A percentile compares a stretch with the other conserved stretches of the same genome.
Evolutionary conservation across 2,888 invertebrate species (phyloP).

Genomic region (Abrostola triplasia): DNA sequence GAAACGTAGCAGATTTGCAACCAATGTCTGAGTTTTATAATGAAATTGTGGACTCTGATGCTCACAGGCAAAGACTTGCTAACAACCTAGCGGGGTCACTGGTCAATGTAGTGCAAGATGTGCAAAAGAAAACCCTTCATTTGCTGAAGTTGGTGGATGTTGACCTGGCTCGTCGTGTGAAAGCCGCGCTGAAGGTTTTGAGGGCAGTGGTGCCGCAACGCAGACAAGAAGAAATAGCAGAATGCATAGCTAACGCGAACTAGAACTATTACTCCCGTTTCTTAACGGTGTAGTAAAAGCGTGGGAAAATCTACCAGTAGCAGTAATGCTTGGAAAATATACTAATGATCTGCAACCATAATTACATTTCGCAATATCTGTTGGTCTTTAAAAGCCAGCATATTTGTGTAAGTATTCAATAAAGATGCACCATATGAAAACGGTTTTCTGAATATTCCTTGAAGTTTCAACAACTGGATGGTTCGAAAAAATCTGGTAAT

Average conservation of each 20-base stretch:
- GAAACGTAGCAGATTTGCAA: slow-evolving; percentile 66
- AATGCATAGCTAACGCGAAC: slow-evolving; percentile 82
- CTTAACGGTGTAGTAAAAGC: no score
- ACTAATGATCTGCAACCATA: no score
- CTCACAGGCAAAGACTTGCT: slow-evolving; percentile 49
- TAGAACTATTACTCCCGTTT: background rate
- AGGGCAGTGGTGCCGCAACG: slow-evolving; percentile 15
- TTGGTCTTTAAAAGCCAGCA: no score
- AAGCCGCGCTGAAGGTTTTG: slow-evolving; percentile 6
- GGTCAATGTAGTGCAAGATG: slow-evolving; percentile 19
- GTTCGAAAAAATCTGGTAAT: no score
- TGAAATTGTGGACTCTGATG: slow-evolving; percentile 64
- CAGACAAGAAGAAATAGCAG: slow-evolving; percentile 13
- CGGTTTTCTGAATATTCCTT: no score
- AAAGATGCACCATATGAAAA: no score
- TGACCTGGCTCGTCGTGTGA: slow-evolving; percentile 30
- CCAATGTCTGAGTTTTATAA: slow-evolving; percentile 93
- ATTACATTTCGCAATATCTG: no score
- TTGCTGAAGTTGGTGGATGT: slow-evolving; percentile 20
- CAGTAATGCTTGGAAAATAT: no score
- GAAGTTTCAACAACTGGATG: no score
- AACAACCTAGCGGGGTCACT: slow-evolving; percentile 36
- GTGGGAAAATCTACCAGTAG: no score
- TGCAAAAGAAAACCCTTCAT: slow-evolving; percentile 35
- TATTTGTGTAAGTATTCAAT: no score